Evolutionary conservation across 2,113 vertebrate genomes (phyloP).

Genomic region (Mesembrinibis cayennensis): DNA sequence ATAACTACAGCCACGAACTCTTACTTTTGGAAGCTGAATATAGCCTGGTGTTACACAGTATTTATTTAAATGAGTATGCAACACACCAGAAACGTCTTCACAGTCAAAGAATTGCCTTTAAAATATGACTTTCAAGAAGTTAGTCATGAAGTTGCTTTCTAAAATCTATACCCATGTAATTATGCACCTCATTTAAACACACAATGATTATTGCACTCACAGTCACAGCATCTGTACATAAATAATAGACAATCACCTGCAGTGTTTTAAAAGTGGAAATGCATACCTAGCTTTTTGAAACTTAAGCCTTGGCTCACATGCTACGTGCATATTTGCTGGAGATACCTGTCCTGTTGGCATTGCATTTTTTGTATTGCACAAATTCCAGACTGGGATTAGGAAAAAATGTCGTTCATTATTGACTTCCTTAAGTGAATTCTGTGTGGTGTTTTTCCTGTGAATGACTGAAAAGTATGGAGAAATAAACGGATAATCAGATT

Average conservation of each 20-base stretch:
- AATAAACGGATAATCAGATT: neutral
- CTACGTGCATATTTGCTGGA: neutral
- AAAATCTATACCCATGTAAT: neutral
- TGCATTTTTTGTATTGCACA: neutral
- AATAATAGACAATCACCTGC: neutral
- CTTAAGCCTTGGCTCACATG: neutral
- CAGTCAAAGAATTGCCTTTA: neutral
- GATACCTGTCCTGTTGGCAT: neutral
- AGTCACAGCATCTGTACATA: neutral
- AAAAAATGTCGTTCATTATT: neutral
- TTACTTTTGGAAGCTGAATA: slow-evolving; percentile 13
- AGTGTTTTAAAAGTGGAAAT: neutral
- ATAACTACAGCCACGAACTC: neutral
- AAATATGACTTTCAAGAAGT: neutral
- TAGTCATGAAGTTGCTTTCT: neutral
- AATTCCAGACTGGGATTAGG: neutral
- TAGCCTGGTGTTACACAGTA: neutral
- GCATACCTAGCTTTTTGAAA: neutral
- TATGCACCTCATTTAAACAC: neutral
- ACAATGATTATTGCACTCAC: neutral
- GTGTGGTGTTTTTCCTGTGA: neutral
- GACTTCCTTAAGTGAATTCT: neutral
- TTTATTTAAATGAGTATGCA: neutral
- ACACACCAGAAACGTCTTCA: neutral
- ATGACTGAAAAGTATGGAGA: neutral